Base-by-base conservation (phyloP, 2,797 vertebrate genomes). In the Crax fasciolata region DNA sequence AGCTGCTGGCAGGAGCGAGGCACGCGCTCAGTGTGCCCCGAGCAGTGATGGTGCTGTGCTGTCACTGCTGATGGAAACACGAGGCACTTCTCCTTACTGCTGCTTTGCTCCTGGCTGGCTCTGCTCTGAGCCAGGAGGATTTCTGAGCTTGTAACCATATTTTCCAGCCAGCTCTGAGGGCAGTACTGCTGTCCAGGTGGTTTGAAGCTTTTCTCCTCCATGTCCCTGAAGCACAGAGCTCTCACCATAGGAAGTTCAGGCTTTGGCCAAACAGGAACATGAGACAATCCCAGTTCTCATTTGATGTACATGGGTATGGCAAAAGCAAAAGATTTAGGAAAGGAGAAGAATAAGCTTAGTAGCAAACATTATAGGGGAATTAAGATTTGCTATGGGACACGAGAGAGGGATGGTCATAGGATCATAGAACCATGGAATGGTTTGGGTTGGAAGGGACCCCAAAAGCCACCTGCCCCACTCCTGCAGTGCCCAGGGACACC, bases 111-210 rank as follows among this genome's bases (percentile, higher is more conserved):
- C 51, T 58, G 44, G 28, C 52, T 0, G 13, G 15, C 61, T 55
- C n/a, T 44, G 13, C 62, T 52, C 16, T 27, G 15, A 10, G 19
- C 30, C n/a, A 8, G 30, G n/a, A 38, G 38, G 4, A 11, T 35
- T 27, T 59, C 54, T 7, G 3, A 68, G 21, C 10, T 35, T 24
- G 32, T 12, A 28, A 20, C 28, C 3, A 1, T 27, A n/a, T 13
- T 38, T 72, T 38, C n/a, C 30, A 23, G 39, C 8, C 6, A 18
- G 3, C 3, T 1, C 1, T 2, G n/a, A 51, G 30, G 2, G 43
- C 25, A 57, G 18, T 10, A 13, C 65, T 23, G 55, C 32, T 14
- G 5, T 3, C 28, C 43, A 41, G 23, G 2, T 19, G 23, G 7
- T 19, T 41, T 5, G 28, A 66, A 23, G 25, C 15, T 49, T 49